Conservation (phyloP, 2,888 invertebrate species). For the Drosophila recens region DNA sequence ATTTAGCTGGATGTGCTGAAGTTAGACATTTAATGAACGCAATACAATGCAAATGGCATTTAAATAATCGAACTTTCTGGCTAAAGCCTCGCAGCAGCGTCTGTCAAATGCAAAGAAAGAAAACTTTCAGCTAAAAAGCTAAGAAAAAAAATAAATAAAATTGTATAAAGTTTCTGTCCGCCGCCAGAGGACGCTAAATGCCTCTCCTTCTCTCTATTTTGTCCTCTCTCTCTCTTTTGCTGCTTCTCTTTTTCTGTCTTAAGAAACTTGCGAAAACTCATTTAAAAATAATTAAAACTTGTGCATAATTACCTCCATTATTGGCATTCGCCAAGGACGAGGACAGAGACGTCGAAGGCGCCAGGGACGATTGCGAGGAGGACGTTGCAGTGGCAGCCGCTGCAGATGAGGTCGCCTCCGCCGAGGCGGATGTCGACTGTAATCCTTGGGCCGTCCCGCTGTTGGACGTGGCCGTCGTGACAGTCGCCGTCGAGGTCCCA, state of each 20-base stretch:
- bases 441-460: constrained; percentile 85
- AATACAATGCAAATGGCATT: constrained; percentile 41
- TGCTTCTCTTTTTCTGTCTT: constrained; percentile 20
- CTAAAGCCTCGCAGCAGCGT: constrained; percentile 28
- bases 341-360: constrained; percentile 85
- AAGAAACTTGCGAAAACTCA: constrained; percentile 81
- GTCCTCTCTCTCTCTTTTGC: not conserved
- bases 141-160: constrained; percentile 29
- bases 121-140: constrained; percentile 55
- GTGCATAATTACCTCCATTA: constrained; percentile 85
- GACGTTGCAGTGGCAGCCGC: constrained; percentile 89
- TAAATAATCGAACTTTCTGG: constrained; percentile 54
- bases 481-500: constrained; percentile 82
- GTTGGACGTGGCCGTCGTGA: constrained; percentile 86
- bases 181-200: constrained; percentile 51
- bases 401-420: constrained; percentile 86
- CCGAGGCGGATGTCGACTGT: constrained; percentile 83
- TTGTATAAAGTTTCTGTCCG: constrained; percentile 55
- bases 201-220: constrained; percentile 16
- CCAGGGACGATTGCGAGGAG: constrained; percentile 86
- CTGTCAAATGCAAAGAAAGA: constrained; percentile 67
- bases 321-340: constrained; percentile 83
- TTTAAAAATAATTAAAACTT: constrained; percentile 85
- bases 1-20: constrained; percentile 22
- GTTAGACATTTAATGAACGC: constrained; percentile 24